Evolutionary conservation across 2,113 vertebrate genomes (phyloP), one percentile per base, ranked within the genome.

Genomic region (Megalops atlanticus): DNA sequence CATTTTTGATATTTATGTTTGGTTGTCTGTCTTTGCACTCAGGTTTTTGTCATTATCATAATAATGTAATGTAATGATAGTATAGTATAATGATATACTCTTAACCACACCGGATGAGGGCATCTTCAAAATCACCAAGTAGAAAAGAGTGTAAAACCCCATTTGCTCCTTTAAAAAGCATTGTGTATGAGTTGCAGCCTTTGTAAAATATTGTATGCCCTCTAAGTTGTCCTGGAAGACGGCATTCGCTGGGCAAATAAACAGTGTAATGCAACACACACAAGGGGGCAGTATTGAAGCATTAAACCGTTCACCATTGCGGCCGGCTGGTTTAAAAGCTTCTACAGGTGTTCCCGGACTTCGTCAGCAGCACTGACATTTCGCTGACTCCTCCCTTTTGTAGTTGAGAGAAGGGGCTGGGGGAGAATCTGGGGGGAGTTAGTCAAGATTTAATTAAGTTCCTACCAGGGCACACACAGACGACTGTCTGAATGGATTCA

Each of bases 221-320:
- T 16, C 47, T 12, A 8, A 49, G 4, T 21, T 35, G 49, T 36
- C 75, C 24, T 35, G 58, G 7, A 24, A 2, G n/a, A 4, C 21
- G 4, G 1, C 2, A 12, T 43, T 6, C n/a, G 36, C 40, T 12
- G 35, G 12, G 72, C 38, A 43, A 27, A 74, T 21, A 41, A 11
- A 24, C 15, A 79, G 21, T 45, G 64, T 10, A 7, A 24, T 15
- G 8, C 8, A 18, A 1, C 0, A 15, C 27, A 77, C 94, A 92
- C 90, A 85, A 92, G 94, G 89, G 87, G 92, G 92, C 93, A 94
- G 91, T 92, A 80, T 92, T 92, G 91, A 90, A 81, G 76, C 86
- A 81, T 81, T 81, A 70, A 81, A 84, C n/a, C 27, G 4, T 10
- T 31, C 16, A 11, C 40, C 64, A 58, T 31, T 24, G 58, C 31